Evolutionary conservation across 2,888 invertebrate genomes (phyloP).

Genomic region (Drosophila setosimentum): DNA sequence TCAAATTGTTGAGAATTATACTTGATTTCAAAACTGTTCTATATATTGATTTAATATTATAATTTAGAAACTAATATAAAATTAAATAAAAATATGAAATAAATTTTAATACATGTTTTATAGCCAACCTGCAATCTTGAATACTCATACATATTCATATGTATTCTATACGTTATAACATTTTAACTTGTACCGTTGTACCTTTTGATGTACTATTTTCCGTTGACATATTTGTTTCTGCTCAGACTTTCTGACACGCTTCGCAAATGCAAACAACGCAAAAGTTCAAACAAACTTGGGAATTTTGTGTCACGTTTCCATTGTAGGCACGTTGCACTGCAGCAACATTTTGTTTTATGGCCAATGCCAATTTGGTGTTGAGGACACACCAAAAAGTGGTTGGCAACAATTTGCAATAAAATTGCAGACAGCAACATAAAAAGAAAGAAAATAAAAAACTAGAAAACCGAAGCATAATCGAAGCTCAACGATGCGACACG

Average conservation of each 20-base stretch:
- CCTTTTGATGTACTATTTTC: not conserved
- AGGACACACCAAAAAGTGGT: slow-evolving; percentile 62
- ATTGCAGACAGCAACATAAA: slow-evolving; percentile 37
- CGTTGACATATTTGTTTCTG: not conserved
- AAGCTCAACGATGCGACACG: slow-evolving; percentile 22
- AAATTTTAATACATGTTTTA: not conserved
- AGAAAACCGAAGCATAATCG: slow-evolving; percentile 13
- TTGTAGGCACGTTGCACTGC: slow-evolving; percentile 59
- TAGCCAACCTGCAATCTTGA: not conserved
- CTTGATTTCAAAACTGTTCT: too few species aligned
- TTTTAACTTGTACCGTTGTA: not conserved
- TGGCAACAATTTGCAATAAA: slow-evolving; percentile 79
- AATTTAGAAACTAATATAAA: too few species aligned
- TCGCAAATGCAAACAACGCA: not conserved
- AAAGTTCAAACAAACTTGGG: not conserved
- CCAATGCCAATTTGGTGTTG: slow-evolving; percentile 44
- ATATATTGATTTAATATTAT: too few species aligned
- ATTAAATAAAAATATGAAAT: too few species aligned
- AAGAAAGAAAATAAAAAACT: slow-evolving; percentile 19
- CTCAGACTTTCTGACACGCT: not conserved
- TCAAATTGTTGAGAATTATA: too few species aligned
- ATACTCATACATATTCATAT: not conserved
- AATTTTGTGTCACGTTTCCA: slow-evolving; percentile 41
- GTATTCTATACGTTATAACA: not conserved
- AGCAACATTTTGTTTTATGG: slow-evolving; percentile 68